phyloP scores from a whole-genome alignment of 64 coral and sea anemone genomes.

The Hydrozoanthus tunicans region DNA sequence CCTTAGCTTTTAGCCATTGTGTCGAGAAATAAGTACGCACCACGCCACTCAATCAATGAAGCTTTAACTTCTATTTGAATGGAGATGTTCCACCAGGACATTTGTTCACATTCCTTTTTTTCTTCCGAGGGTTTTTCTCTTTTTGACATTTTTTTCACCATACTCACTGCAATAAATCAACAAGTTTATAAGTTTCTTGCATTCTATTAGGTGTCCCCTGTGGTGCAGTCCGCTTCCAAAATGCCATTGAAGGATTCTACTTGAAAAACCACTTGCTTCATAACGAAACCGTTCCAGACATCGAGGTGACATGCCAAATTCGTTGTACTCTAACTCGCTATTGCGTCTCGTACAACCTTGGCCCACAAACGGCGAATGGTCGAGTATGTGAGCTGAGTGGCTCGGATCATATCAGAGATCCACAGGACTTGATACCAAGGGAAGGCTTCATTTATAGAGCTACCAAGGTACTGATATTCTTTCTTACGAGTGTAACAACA shows the following conservation, averaged over 20 bases:
- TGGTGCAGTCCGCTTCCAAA: background rate
- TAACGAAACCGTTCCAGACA: background rate
- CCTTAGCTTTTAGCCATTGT: no score
- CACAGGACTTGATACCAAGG: slow-evolving; percentile 11
- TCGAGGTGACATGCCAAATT: background rate
- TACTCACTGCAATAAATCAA: no score
- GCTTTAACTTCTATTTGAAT: no score
- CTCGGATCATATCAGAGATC: slow-evolving; percentile 28
- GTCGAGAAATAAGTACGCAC: no score
- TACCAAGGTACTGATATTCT: slow-evolving; percentile 1
- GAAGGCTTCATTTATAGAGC: slow-evolving; percentile 9
- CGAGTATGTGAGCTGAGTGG: slow-evolving; percentile 31
- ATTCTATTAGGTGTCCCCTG: slow-evolving; percentile 6
- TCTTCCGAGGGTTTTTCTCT: no score
- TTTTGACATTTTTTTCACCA: no score
- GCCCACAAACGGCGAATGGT: background rate
- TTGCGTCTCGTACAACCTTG: slow-evolving; percentile 38
- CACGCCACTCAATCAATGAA: no score
- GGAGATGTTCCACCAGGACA: no score
- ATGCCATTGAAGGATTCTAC: background rate
- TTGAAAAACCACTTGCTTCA: slow-evolving; percentile 8
- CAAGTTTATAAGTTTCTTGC: background rate
- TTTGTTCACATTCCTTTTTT: no score
- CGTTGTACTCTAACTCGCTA: slow-evolving; percentile 1
- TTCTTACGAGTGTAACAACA: background rate